Evolutionary conservation across 2,797 vertebrate species (phyloP).

Genomic region (Diplodus sargus): DNA sequence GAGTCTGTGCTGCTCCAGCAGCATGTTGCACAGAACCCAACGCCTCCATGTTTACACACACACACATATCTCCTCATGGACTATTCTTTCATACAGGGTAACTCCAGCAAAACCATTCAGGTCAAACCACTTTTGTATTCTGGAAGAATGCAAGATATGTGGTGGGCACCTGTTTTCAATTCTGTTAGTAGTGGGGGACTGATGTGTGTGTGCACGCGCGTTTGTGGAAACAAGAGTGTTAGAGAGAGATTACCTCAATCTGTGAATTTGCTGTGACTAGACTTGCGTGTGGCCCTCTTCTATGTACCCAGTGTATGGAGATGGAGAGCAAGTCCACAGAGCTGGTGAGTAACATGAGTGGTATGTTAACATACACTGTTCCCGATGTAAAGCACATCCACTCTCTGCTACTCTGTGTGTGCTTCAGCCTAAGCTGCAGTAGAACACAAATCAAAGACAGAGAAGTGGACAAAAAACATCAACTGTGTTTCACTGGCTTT

Average conservation of each 20-base stretch:
- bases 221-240: constrained; percentile 65
- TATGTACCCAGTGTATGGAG: constrained; percentile 62
- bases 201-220: constrained; percentile 29
- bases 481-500: constrained; percentile 64
- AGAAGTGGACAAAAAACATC: constrained; percentile 68
- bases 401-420: constrained; percentile 30
- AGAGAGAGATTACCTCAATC: constrained; percentile 70
- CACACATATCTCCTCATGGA: constrained; percentile 76
- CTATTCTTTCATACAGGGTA: constrained; percentile 78
- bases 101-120: constrained; percentile 81
- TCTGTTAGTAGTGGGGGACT: constrained; percentile 76
- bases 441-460: constrained; percentile 71
- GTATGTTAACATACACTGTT: constrained; percentile 74
- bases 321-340: constrained; percentile 61
- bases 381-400: constrained; percentile 60
- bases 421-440: constrained; percentile 30
- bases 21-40: constrained; percentile 79
- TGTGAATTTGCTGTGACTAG: constrained; percentile 77
- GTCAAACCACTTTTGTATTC: constrained; percentile 86
- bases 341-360: constrained; percentile 73
- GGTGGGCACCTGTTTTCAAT: constrained; percentile 89
- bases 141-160: constrained; percentile 86
- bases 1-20: constrained; percentile 72
- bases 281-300: constrained; percentile 78
- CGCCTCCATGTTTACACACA: constrained; percentile 81